These are phyloP conservation scores for Zoanthus solanderi DNA, from an alignment of 92 coral and sea anemone species.

Conservation along the genomic window DNA sequence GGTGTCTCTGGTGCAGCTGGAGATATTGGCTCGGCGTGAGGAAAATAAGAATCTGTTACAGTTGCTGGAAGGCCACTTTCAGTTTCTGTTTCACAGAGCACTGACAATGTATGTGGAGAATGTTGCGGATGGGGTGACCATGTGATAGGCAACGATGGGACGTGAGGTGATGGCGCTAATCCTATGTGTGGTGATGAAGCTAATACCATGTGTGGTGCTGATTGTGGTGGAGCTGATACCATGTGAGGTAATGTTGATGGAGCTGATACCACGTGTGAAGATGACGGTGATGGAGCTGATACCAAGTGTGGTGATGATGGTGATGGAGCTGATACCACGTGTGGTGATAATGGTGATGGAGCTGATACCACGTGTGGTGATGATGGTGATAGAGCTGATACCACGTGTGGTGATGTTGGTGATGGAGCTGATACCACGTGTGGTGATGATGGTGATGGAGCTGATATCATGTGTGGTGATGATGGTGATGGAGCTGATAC, in stretches of 20 bases:
- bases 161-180: constrained; percentile 17
- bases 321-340: no score
- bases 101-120: constrained; percentile 18
- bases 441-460: constrained; percentile 8
- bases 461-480: constrained; percentile 3
- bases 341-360: no score
- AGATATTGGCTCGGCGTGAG: constrained; percentile 91
- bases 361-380: no score
- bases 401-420: no score
- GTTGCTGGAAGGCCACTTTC: constrained; percentile 4
- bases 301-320: no score
- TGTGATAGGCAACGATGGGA: neutral
- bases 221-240: neutral
- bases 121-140: neutral
- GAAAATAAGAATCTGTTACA: constrained; percentile 64
- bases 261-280: neutral
- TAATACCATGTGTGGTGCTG: neutral
- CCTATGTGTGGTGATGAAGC: neutral
- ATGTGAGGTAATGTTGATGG: neutral
- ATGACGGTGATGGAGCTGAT: neutral
- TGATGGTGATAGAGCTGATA: no score
- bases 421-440: no score
- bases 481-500: neutral
- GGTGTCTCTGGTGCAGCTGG: constrained; percentile 91
- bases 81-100: constrained; percentile 7